These are phyloP conservation scores for Styela clava DNA, from an alignment of 23 tunicate genomes.

Conservation along the genomic window DNA sequence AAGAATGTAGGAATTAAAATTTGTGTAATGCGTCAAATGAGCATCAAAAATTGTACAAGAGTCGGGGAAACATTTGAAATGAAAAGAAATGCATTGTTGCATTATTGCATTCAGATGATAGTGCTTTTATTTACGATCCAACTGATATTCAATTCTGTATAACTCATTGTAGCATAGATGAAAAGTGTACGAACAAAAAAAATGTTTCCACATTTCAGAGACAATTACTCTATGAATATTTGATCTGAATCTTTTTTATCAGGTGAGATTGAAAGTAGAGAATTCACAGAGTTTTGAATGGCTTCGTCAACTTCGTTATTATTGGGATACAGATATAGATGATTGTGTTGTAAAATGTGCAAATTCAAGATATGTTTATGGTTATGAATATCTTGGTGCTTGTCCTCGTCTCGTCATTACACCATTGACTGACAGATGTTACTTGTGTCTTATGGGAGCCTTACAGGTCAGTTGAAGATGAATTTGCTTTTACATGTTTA, in stretches of 20 bases:
- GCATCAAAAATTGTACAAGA: too few species aligned
- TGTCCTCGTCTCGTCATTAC: conserved; percentile 96
- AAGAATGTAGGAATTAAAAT: too few species aligned
- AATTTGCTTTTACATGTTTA: background rate
- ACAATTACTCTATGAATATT: too few species aligned
- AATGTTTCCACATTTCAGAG: too few species aligned
- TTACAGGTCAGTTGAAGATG: conserved; percentile 73
- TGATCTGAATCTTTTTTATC: background rate
- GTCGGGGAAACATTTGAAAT: too few species aligned
- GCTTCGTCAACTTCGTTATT: conserved; percentile 93
- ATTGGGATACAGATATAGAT: conserved; percentile 97
- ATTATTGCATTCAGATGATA: too few species aligned
- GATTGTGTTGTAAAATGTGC: conserved; percentile 86
- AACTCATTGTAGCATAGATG: too few species aligned
- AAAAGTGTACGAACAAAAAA: too few species aligned
- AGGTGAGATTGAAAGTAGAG: conserved; percentile 69
- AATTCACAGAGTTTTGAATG: conserved; percentile 71
- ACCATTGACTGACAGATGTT: conserved; percentile 97
- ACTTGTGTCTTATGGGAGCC: conserved; percentile 98
- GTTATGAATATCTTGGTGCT: conserved; percentile 97
- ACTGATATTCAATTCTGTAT: too few species aligned
- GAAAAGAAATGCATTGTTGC: too few species aligned
- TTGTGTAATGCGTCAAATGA: too few species aligned
- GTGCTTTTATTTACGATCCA: too few species aligned
- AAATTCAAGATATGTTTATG: conserved; percentile 84